These are phyloP conservation scores for Knipowitschia caucasica DNA, from an alignment of 2,797 vertebrate genomes.

Conservation along the genomic window DNA sequence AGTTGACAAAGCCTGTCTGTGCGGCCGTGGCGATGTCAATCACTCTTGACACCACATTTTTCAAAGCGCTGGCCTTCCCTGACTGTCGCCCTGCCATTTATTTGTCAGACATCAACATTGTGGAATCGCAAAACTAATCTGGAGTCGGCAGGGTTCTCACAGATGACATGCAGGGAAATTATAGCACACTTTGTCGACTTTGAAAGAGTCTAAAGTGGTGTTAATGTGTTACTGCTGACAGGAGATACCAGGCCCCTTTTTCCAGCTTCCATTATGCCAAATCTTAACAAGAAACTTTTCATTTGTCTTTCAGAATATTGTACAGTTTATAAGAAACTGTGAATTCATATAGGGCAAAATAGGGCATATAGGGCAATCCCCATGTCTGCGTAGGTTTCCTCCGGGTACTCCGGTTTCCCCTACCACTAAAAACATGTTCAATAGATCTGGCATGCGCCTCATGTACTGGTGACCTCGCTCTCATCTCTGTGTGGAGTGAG, in stretches of 20 bases:
- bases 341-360: neutral
- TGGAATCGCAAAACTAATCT: neutral
- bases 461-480: too few relatives aligned
- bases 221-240: slow-evolving; percentile 1
- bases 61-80: slow-evolving; percentile 18
- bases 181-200: neutral
- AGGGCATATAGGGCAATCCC: too few relatives aligned
- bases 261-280: neutral
- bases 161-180: neutral
- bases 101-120: slow-evolving; percentile 26
- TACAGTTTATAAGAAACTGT: neutral
- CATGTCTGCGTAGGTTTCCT: too few relatives aligned
- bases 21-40: slow-evolving; percentile 50
- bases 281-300: neutral
- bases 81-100: slow-evolving; percentile 30
- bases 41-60: slow-evolving; percentile 34
- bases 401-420: too few relatives aligned
- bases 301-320: neutral
- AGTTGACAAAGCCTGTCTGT: slow-evolving; percentile 50
- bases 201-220: slow-evolving; percentile 1
- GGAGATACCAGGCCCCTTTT: neutral
- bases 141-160: neutral
- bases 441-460: too few relatives aligned
- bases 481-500: too few relatives aligned
- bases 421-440: too few relatives aligned